Base-by-base conservation (phyloP, 2,113 vertebrate species). In the Hymenochirus boettgeri region DNA sequence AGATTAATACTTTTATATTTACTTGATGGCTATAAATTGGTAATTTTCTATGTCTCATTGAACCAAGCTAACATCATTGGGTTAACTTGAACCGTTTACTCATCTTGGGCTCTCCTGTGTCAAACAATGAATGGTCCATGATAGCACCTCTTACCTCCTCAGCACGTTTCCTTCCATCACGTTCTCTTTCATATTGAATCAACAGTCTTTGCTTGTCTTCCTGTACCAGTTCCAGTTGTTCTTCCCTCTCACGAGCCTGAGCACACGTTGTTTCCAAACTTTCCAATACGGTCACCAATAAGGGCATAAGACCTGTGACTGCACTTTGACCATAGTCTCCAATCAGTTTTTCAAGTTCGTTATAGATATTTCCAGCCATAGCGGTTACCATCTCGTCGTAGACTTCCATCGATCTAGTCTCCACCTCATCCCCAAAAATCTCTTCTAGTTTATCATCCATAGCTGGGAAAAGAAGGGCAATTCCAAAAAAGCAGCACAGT, bases 381-480 rank as follows among this genome's bases (percentile, higher is more conserved):
- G 21, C 57, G 1, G 69, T 69, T 19, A 75, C 74, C 65, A 75
- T 56, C 42, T 71, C 74, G 46, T 75, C 71, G 21, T 64, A 71
- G 1, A 62, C 67, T 15, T 33, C 63, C 1, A 70, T 22, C 10
- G 22, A 26, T n/a, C 27, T 19, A 11, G 7, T 26, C 18, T 73
- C 74, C 17, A 45, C 51, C 1, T 70, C 64, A 4, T 46, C 69
- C 13, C 69, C 47, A 11, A 73, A 73, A 2, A 53, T 65, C 46
- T 71, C 69, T 57, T 73, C 74, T 1, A 27, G 19, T 2, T 65
- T 65, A 7, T 37, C 61, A 25, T 57, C 71, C 74, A 75, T 75
- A 7, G 21, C 15, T 17, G 39, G 39, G 39, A 42, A 42, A 17
- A n/a, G 11, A 42, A 42, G 39, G 10, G 15, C 29, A 31, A 9